Conservation (phyloP, 2,888 invertebrate species). For the Drosophila sordidula region DNA sequence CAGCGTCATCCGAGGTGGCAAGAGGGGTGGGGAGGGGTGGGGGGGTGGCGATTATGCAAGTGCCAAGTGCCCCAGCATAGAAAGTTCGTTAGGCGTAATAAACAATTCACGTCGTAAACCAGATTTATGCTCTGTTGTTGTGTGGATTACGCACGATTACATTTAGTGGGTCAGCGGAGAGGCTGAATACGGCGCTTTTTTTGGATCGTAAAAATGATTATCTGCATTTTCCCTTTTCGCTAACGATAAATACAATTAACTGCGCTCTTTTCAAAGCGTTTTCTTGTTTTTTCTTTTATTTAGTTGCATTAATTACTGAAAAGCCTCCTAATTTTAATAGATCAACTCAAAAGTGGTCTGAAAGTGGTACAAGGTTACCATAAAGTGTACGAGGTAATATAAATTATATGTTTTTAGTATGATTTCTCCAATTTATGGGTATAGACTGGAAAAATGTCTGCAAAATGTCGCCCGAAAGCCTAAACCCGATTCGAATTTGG, state of each 20-base stretch:
- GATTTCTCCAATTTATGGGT: no score
- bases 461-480: no score
- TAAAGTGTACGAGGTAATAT: not conserved
- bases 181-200: constrained; percentile 13
- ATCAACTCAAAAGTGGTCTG: not conserved
- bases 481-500: no score
- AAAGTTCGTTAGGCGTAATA: constrained; percentile 76
- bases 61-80: constrained; percentile 62
- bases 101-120: constrained; percentile 73
- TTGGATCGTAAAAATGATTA: constrained; percentile 45
- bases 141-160: constrained; percentile 65
- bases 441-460: no score
- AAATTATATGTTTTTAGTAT: no score
- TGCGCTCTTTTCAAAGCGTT: not conserved
- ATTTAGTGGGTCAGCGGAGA: constrained; percentile 59
- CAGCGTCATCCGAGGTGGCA: constrained; percentile 28
- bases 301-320: not conserved
- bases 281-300: not conserved
- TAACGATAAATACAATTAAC: constrained; percentile 5
- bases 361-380: not conserved
- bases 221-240: constrained; percentile 47
- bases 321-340: not conserved
- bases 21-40: not conserved
- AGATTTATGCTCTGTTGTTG: constrained; percentile 53
- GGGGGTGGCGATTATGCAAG: constrained; percentile 55